Conservation (phyloP, 2,797 vertebrate species). For the Poeciliopsis presidionis region DNA sequence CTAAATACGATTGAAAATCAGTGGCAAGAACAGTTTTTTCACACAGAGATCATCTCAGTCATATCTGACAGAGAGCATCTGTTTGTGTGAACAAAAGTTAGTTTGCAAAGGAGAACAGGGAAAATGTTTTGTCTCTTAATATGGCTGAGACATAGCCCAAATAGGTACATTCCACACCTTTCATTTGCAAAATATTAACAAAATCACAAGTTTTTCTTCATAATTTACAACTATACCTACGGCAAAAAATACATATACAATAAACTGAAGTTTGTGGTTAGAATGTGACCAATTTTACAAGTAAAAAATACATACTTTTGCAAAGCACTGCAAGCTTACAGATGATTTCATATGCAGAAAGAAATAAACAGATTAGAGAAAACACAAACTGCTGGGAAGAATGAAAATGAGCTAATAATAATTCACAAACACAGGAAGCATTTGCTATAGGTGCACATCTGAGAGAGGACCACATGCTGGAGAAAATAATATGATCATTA, state of each 20-base stretch:
- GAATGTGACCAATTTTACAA: neutral
- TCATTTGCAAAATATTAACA: neutral
- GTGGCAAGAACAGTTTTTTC: neutral
- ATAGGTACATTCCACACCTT: neutral
- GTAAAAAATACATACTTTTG: neutral
- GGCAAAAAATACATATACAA: neutral
- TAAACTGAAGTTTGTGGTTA: neutral
- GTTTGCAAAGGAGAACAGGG: neutral
- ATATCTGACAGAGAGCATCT: neutral
- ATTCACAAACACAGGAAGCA: constrained; percentile 24
- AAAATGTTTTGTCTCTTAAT: neutral
- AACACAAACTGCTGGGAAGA: constrained; percentile 25
- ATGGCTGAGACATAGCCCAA: neutral
- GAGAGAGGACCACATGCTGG: constrained; percentile 1
- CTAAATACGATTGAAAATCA: neutral
- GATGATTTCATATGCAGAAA: neutral
- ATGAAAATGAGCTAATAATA: neutral
- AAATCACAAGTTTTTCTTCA: neutral
- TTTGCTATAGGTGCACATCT: constrained; percentile 28
- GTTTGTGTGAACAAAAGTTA: neutral
- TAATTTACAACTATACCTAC: neutral
- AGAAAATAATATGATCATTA: constrained; percentile 20
- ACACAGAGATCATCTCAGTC: neutral
- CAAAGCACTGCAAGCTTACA: neutral
- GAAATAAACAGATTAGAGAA: constrained; percentile 4